Evolutionary conservation across 2,113 vertebrate species (phyloP).

Genomic region (Lasiurus borealis): DNA sequence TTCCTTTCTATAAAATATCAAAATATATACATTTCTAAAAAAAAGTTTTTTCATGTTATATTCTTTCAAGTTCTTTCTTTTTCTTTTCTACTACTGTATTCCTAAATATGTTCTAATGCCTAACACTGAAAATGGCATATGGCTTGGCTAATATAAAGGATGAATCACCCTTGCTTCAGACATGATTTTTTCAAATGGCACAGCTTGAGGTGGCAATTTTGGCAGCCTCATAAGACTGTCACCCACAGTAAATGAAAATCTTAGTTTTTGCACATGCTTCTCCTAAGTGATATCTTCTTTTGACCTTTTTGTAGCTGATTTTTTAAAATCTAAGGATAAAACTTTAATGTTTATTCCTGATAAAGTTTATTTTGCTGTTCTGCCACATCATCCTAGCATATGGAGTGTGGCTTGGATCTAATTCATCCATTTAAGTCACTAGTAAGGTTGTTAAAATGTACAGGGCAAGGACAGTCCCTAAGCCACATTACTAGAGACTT

Average conservation of each 20-base stretch:
- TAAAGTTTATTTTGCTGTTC: not conserved
- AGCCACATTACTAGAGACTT: not conserved
- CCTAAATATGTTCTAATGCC: not conserved
- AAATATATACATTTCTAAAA: not conserved
- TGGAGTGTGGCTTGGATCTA: not conserved
- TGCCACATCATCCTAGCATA: not conserved
- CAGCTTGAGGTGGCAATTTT: not conserved
- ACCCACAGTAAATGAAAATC: not conserved
- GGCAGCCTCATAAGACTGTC: not conserved
- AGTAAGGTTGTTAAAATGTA: not conserved
- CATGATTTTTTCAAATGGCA: not conserved
- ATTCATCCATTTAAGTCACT: constrained; percentile 28
- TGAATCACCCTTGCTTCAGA: not conserved
- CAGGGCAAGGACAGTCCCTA: not conserved
- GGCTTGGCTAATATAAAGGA: constrained; percentile 1
- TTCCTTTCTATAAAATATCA: too few relatives aligned
- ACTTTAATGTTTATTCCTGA: not conserved
- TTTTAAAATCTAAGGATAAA: not conserved
- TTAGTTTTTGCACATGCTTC: not conserved
- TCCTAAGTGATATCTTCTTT: not conserved
- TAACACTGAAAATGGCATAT: constrained; percentile 36
- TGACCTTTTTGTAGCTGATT: not conserved
- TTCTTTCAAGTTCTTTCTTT: not conserved
- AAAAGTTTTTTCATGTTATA: not conserved
- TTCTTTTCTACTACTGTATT: constrained; percentile 6